Evolutionary conservation across 64 coral and sea anemone genomes (phyloP).

Genomic region (Porites lutea): DNA sequence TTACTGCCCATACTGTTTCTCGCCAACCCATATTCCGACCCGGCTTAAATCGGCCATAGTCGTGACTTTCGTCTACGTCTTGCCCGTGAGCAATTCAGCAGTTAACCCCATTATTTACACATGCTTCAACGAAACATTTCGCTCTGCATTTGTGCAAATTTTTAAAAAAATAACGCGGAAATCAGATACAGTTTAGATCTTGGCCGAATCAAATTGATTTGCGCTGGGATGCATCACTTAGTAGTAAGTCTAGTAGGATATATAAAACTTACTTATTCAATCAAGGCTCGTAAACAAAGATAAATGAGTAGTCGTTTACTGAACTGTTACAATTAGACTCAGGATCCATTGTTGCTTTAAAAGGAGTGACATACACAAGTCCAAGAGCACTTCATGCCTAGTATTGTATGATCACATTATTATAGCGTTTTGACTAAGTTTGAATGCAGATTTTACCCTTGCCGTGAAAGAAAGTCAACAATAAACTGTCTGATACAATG

Average conservation of each 20-base stretch:
- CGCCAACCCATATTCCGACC: not conserved
- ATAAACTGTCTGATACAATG: no score
- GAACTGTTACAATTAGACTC: no score
- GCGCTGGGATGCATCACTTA: slow-evolving; percentile 7
- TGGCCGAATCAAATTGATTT: not conserved
- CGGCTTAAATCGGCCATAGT: slow-evolving; percentile 1
- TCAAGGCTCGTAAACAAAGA: no score
- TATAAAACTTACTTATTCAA: no score
- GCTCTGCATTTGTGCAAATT: slow-evolving; percentile 78
- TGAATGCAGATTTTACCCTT: no score
- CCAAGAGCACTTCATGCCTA: no score
- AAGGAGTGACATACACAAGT: no score
- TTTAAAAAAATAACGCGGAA: slow-evolving; percentile 73
- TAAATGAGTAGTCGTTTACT: no score
- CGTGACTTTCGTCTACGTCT: slow-evolving; percentile 77
- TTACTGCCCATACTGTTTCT: slow-evolving; percentile 70
- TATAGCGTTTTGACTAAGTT: no score
- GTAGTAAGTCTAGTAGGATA: not conserved
- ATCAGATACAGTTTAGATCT: not conserved
- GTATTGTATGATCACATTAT: no score
- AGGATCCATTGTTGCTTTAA: no score
- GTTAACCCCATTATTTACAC: slow-evolving; percentile 97
- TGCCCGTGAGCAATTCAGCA: slow-evolving; percentile 90
- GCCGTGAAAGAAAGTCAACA: no score
- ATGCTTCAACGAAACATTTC: slow-evolving; percentile 93